phyloP scores from a whole-genome alignment of 2,113 vertebrate genomes.

The Dasyprocta punctata region DNA sequence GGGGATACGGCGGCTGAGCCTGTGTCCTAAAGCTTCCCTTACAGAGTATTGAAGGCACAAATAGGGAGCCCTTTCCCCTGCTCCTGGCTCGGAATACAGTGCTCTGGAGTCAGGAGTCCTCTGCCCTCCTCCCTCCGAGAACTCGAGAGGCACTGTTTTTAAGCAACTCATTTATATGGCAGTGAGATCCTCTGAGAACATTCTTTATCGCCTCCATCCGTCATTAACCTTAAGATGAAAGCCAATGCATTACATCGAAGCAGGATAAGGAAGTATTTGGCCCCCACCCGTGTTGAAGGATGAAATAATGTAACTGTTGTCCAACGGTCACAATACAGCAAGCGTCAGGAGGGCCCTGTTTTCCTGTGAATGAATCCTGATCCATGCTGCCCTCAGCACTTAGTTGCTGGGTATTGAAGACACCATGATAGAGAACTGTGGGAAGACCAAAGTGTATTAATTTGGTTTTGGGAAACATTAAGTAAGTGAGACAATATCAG shows the following conservation, averaged over 20 bases:
- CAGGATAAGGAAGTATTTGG: constrained; percentile 54
- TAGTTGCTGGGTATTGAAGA: not conserved
- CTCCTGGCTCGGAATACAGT: not conserved
- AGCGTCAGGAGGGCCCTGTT: not conserved
- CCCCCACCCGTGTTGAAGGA: constrained; percentile 64
- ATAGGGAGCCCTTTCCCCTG: not conserved
- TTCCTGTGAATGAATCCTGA: not conserved
- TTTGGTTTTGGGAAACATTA: not conserved
- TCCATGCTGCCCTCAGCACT: not conserved
- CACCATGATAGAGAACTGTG: not conserved
- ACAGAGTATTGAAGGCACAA: constrained; percentile 39
- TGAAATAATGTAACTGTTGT: constrained; percentile 35
- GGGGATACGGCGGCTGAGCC: not conserved
- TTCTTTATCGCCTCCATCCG: constrained; percentile 28
- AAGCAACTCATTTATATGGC: not conserved
- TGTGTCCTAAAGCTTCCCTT: constrained; percentile 40
- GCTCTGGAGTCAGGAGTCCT: not conserved
- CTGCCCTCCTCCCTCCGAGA: not conserved
- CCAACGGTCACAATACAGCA: not conserved
- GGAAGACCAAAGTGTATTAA: not conserved
- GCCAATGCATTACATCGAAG: constrained; percentile 1
- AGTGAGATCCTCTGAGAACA: not conserved
- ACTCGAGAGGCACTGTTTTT: not conserved
- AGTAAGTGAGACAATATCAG: not conserved
- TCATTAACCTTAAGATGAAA: constrained; percentile 36